Percentiles rank a stretch among this genome's conserved stretches.
These are phyloP conservation scores for Caenorhabditis angaria DNA, from an alignment of 2,888 invertebrate species.

Conservation along the genomic window DNA sequence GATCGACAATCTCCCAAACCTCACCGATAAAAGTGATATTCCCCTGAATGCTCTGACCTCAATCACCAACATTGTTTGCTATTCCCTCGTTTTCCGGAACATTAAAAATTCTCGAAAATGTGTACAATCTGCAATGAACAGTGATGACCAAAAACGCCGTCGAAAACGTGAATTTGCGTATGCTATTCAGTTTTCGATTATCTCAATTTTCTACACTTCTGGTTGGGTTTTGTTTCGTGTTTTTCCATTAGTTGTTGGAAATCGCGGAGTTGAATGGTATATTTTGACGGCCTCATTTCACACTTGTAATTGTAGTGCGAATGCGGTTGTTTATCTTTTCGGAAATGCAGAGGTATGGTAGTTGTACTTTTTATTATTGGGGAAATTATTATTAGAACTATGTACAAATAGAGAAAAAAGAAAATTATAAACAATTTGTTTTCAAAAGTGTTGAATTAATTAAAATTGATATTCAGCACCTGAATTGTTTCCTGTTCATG, in stretches of 20 bases:
- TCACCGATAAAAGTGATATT: slow-evolving; percentile 50
- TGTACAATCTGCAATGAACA: slow-evolving; percentile 16
- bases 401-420: no score
- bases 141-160: slow-evolving; percentile 6
- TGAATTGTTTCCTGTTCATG: no score
- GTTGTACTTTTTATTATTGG: no score
- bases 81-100: slow-evolving; percentile 16
- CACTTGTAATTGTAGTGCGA: slow-evolving; percentile 43
- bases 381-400: no score
- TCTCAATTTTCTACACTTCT: slow-evolving; percentile 33
- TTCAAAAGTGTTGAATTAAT: no score
- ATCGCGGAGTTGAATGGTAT: slow-evolving; percentile 34
- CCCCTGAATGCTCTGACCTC: slow-evolving; percentile 45
- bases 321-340: slow-evolving; percentile 43
- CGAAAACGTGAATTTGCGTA: slow-evolving; percentile 32
- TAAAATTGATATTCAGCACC: no score
- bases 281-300: slow-evolving; percentile 38
- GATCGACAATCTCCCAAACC: slow-evolving; percentile 34
- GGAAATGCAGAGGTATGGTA: background rate
- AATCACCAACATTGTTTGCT: slow-evolving; percentile 38
- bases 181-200: slow-evolving; percentile 38
- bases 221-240: slow-evolving; percentile 35
- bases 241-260: slow-evolving; percentile 31
- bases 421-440: no score
- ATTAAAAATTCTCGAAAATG: slow-evolving; percentile 12